These are phyloP conservation scores for Brassicogethes aeneus DNA, from an alignment of 2,888 invertebrate genomes.

Conservation along the genomic window DNA sequence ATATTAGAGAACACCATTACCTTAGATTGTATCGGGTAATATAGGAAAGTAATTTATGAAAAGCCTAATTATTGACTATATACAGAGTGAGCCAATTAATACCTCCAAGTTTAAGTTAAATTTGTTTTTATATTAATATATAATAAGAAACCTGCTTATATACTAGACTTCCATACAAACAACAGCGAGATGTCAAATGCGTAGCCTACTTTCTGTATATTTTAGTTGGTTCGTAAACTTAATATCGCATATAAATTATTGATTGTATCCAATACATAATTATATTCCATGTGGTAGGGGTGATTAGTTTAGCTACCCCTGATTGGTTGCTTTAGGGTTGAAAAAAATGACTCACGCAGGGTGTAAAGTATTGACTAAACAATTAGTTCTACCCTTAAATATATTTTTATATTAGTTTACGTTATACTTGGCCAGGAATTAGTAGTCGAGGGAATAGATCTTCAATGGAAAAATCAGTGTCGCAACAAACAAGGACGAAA, in stretches of 20 bases:
- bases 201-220: too few species aligned
- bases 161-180: too few species aligned
- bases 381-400: constrained; percentile 43
- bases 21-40: too few species aligned
- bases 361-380: constrained; percentile 46
- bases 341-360: constrained; percentile 45
- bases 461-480: too few species aligned
- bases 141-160: too few species aligned
- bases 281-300: constrained; percentile 39
- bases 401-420: constrained; percentile 36
- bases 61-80: too few species aligned
- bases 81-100: too few species aligned
- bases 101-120: too few species aligned
- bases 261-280: constrained; percentile 44
- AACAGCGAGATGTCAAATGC: too few species aligned
- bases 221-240: neutral
- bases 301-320: constrained; percentile 41
- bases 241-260: constrained; percentile 34
- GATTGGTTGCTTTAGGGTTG: constrained; percentile 43
- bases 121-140: too few species aligned
- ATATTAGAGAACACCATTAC: neutral
- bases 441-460: constrained; percentile 17
- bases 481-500: too few species aligned
- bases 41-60: too few species aligned
- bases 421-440: constrained; percentile 21